Base-by-base conservation (phyloP, 2,888 invertebrate species). In the Drosophila hamatofila region DNA sequence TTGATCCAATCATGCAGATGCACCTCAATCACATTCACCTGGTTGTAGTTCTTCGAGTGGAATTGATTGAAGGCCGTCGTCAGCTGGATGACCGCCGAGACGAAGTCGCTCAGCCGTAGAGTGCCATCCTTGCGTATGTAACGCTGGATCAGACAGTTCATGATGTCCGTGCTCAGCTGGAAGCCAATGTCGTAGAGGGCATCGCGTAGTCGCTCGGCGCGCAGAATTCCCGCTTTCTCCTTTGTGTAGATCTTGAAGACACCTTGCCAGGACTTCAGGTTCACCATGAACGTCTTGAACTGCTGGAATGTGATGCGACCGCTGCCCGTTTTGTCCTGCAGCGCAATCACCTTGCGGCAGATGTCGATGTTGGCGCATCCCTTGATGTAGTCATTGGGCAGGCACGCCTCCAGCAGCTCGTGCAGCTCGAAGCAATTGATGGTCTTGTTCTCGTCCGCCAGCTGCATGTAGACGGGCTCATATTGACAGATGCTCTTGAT, bases 71-170 rank as follows among this genome's bases (percentile, higher is more conserved):
- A 98, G 21, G 97, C 97, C 58, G 97, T 96, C 79, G 97, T 97
- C 70, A 98, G 94, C 91, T 97, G 97, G 86, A 98, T 94, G 84
- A 98, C 96, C 48, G 97, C 96, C 1, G 97, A 97, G 3, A 98
- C 97, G 91, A 98, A 98, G 92, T 98, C 98, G 12, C 98, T 98
- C 90, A 98, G 97, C 80, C 98, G 94, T 49, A 98, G 94, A 63
- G 97, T 98, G 42, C 98, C 98, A 91, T 98, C 98, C 92, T 98
- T 98, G 77, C 98, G 94, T 96, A 98, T 98, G 88, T 97, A 98
- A 73, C 97, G 94, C 75, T 98, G 94, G 71, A 97, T 96, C 11
- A 98, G 94, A 55, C 97, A 95, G 9, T 96, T 96, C 91, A 98
- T 94, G 33, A 97, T 96, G 72, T 97, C 96, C 67, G 97, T 96